Evolutionary conservation across 2,113 vertebrate genomes (phyloP), one percentile per base, ranked within the genome.

Genomic region (Macaca mulatta): DNA sequence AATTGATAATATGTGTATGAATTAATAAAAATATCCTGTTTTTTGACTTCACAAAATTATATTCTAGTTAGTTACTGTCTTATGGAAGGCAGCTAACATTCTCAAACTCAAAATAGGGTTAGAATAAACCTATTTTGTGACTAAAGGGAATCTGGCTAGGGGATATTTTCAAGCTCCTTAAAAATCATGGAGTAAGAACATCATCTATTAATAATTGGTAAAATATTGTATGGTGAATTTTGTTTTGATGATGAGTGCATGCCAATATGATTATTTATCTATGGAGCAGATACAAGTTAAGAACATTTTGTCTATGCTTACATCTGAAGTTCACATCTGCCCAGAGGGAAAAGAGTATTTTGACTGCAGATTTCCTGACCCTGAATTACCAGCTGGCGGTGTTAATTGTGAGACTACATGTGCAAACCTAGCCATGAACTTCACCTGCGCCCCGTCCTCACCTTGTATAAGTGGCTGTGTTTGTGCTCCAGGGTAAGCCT

Each of bases 381-480:
- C 99, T 70, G 99, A 99, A 35, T 98, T 99, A 79, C 99, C 99
- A 93, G 98, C 99, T 61, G 98, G 99, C 0, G 99, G 99, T 38
- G 96, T 99, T 96, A 99, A 99, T 17, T 99, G 99, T 67, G 99
- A 99, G 91, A 98, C 99, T 12, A 99, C 99, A 11, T 99, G 99
- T 98, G 99, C 99, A 0, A 99, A 99, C 97, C 98, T 99, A 97
- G 99, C 99, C 99, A 99, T 99, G 99, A 99, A 99, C 98, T 99
- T 99, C 97, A 99, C 99, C 90, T 99, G 99, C 90, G 99, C 99
- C 22, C 99, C 99, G 35, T 99, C 99, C 75, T 99, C 99, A 80
- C 99, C 99, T 3, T 99, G 99, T 98, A 99, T 99, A 96, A 99
- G 99, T 64, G 99, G 99, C 97, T 99, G 99, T 93, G 98, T 99